Base-by-base conservation (phyloP, 2,797 vertebrate genomes). In the Esox masquinongy region DNA sequence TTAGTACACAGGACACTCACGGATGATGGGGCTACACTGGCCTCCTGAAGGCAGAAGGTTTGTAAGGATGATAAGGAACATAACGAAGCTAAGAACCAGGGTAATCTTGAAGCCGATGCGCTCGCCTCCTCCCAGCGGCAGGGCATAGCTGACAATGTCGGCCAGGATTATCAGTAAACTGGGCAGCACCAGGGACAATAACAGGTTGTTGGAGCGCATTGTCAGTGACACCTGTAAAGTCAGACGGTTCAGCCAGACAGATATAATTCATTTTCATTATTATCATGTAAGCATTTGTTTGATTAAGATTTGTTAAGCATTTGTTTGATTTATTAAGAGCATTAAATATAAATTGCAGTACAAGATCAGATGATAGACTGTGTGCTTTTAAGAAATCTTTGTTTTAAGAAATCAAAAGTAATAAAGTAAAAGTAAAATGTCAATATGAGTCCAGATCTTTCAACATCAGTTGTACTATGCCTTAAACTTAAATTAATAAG, bases 61-160 rank as follows among this genome's bases (percentile, higher is more conserved):
- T 16, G 92, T 93, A 56, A 95, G 90, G 75, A 94, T 94, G 74
- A 88, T 63, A 80, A 94, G 88, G 84, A 94, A 94, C 89, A 94
- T 91, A 12, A 91, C 90, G 83, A 93, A 93, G 85, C 92, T 91
- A 74, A 94, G 91, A 76, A 95, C 90, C 86, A 94, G 84, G 0
- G 95, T 94, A 85, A 94, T 90, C 78, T 93, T 94, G 80, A 93
- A 95, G 53, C 79, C 75, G n/a, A 88, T 89, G 73, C 92, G 91
- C 72, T 92, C 91, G 0, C 90, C 88, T 0, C 88, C 87, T 56
- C 11, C n/a, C 59, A 94, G 73, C 0, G 94, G 92, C 81, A 96
- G 80, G 59, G 93, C 81, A 43, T 90, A 91, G 84, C 94, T 93
- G 6, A 90, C 85, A 56, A 91, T 1, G 8, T 94, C 94, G 0